Percentiles rank a stretch among this genome's conserved stretches.
Evolutionary conservation across 2,888 invertebrate genomes (phyloP).

Genomic region (Proisotoma minuta): DNA sequence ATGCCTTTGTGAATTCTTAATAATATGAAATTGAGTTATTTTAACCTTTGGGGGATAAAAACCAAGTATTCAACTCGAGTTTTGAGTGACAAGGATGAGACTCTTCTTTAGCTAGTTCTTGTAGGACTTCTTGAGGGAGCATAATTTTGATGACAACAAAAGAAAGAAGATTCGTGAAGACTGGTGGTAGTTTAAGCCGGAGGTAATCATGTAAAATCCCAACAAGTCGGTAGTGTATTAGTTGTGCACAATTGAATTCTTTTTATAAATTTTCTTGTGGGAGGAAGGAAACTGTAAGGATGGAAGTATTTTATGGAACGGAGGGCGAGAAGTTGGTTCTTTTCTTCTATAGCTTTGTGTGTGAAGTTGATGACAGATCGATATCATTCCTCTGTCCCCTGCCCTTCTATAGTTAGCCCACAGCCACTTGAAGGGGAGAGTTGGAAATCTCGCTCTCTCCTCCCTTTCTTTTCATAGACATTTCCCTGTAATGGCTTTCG

Average conservation of each 20-base stretch:
- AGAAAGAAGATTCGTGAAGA: background rate
- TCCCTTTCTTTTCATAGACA: constrained; percentile 9
- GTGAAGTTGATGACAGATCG: constrained; percentile 2
- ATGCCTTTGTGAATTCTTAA: too few species aligned
- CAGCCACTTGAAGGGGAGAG: background rate
- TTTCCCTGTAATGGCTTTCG: constrained; percentile 11
- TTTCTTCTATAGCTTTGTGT: background rate
- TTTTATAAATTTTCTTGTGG: background rate
- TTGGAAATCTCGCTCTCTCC: background rate
- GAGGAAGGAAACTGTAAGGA: background rate
- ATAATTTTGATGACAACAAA: background rate
- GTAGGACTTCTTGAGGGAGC: background rate
- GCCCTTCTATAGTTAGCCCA: background rate
- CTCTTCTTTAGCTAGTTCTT: too few species aligned
- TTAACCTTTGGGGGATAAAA: too few species aligned
- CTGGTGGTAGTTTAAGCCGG: background rate
- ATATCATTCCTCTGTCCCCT: constrained; percentile 5
- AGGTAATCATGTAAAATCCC: constrained; percentile 14
- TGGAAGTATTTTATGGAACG: too few species aligned
- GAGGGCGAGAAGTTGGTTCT: too few species aligned
- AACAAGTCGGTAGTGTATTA: constrained; percentile 6
- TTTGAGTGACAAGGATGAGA: too few species aligned
- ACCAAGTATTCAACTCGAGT: too few species aligned
- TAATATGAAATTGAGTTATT: too few species aligned
- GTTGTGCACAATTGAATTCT: constrained; percentile 6